phyloP scores from a whole-genome alignment of 1,140 invertebrate genomes.

The Drosophila asahinai region DNA sequence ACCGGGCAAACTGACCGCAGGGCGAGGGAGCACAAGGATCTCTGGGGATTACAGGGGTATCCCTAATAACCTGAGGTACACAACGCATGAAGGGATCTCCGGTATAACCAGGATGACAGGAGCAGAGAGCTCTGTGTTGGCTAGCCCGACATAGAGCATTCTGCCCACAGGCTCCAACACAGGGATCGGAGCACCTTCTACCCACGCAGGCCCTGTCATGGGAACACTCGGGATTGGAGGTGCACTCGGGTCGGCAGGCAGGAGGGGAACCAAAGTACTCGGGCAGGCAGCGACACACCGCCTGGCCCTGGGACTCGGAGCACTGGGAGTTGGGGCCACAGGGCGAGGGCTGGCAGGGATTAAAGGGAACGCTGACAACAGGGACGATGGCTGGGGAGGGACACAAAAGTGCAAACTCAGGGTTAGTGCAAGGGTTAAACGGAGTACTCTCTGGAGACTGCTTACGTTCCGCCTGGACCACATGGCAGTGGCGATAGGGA shows the following conservation, averaged over 20 bases:
- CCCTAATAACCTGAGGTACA: conserved; percentile 85
- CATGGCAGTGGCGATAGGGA: conserved; percentile 87
- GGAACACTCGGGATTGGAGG: conserved; percentile 93
- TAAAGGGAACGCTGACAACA: conserved; percentile 84
- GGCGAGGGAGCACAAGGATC: conserved; percentile 90
- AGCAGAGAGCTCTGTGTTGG: conserved; percentile 92
- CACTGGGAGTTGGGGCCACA: conserved; percentile 92
- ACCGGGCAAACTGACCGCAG: conserved; percentile 89
- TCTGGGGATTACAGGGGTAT: conserved; percentile 86
- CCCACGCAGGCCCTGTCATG: conserved; percentile 91
- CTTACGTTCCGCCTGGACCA: conserved; percentile 86
- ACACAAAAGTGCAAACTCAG: conserved; percentile 51
- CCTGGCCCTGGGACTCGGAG: conserved; percentile 87
- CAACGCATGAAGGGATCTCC: conserved; percentile 93
- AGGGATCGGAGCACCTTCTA: conserved; percentile 93
- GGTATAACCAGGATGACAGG: conserved; percentile 90
- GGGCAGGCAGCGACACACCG: conserved; percentile 89
- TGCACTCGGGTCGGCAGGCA: conserved; percentile 92
- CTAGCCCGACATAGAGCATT: conserved; percentile 93
- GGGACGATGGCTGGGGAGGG: conserved; percentile 60
- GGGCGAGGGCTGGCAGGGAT: conserved; percentile 89
- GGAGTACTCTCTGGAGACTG: conserved; percentile 15
- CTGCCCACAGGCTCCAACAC: conserved; percentile 91
- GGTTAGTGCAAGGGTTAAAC: conserved; percentile 76
- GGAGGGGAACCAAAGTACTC: conserved; percentile 91